Evolutionary conservation across 1,140 invertebrate species (phyloP).

Genomic region (Pachypeltis micranthus): DNA sequence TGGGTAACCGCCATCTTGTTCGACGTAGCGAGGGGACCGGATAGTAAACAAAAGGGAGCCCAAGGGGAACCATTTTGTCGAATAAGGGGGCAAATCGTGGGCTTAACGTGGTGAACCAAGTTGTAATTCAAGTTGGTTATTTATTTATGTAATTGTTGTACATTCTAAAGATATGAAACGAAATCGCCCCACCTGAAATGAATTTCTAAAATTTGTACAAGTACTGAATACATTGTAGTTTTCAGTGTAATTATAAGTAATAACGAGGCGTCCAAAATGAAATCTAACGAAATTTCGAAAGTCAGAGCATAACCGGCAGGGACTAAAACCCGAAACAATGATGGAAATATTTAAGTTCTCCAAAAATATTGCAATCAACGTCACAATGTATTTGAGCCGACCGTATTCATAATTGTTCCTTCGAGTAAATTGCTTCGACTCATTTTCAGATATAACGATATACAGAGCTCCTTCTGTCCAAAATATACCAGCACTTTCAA

Average conservation of each 20-base stretch:
- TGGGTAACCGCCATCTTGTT: slow-evolving; percentile 9
- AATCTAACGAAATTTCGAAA: too few relatives aligned
- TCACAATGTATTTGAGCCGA: too few relatives aligned
- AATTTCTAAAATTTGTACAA: neutral
- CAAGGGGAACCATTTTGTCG: slow-evolving; percentile 4
- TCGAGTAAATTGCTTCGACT: too few relatives aligned
- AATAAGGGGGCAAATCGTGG: neutral
- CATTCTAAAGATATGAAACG: neutral
- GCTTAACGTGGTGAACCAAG: neutral
- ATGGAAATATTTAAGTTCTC: too few relatives aligned
- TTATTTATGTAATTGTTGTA: neutral
- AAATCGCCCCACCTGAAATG: neutral
- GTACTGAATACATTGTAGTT: neutral
- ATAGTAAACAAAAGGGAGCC: neutral
- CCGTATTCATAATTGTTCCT: too few relatives aligned
- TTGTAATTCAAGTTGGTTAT: neutral
- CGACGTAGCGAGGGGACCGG: neutral
- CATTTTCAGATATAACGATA: too few relatives aligned
- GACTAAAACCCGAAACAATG: too few relatives aligned
- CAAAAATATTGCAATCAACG: too few relatives aligned
- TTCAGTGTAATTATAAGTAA: neutral
- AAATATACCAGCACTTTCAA: too few relatives aligned
- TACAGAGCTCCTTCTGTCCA: too few relatives aligned
- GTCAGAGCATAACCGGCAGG: too few relatives aligned
- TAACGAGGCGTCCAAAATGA: too few relatives aligned